These are phyloP conservation scores for Leptogaster cylindrica DNA, from an alignment of 2,888 invertebrate genomes.

Conservation along the genomic window DNA sequence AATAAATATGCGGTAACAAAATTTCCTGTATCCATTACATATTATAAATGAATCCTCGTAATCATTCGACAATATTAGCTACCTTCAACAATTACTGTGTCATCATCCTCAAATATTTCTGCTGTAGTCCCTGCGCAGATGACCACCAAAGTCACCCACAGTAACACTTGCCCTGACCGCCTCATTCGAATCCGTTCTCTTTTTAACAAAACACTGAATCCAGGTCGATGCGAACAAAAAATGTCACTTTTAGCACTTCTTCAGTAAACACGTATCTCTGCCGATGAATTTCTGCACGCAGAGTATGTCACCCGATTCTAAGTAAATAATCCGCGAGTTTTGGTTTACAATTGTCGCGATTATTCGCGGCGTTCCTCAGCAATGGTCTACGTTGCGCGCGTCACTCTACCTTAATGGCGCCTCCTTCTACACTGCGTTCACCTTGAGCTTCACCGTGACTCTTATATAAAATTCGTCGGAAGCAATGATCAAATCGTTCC, in stretches of 20 bases:
- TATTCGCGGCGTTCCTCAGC: background rate
- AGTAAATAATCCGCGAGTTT: background rate
- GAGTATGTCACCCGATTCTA: no score
- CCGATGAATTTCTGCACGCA: background rate
- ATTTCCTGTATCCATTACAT: no score
- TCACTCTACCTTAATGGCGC: conserved; percentile 17
- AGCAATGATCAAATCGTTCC: conserved; percentile 4
- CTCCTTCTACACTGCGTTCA: conserved; percentile 47
- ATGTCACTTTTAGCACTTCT: background rate
- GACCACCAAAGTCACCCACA: background rate
- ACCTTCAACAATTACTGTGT: conserved; percentile 41
- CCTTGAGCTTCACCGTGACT: conserved; percentile 48
- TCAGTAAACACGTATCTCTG: background rate
- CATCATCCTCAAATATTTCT: conserved; percentile 28
- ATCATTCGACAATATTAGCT: no score
- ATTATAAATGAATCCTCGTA: no score
- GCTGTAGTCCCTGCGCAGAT: background rate
- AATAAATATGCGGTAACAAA: no score
- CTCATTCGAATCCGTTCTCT: background rate
- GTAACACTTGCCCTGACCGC: background rate
- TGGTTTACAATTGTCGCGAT: background rate
- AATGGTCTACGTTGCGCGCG: background rate
- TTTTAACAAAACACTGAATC: background rate
- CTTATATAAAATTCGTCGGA: conserved; percentile 48
- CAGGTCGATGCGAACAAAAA: background rate